phyloP scores from a whole-genome alignment of 2,113 vertebrate genomes.

The Erythrocebus patas region DNA sequence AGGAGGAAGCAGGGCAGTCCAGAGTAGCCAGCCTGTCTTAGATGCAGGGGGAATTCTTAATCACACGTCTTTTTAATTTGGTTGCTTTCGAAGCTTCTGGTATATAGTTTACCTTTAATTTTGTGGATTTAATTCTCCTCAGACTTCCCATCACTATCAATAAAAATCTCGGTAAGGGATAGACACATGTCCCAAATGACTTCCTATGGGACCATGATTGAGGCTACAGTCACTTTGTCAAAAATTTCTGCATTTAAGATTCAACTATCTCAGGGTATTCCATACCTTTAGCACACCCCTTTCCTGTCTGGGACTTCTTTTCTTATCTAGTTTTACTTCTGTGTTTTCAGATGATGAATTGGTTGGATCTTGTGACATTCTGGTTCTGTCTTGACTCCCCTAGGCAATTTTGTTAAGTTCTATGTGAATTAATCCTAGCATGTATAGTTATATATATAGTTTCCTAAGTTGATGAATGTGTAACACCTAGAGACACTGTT shows the following conservation, averaged over 20 bases:
- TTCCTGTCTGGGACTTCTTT: neutral
- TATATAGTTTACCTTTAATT: neutral
- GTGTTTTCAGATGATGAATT: neutral
- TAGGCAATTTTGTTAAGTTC: neutral
- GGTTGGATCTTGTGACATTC: neutral
- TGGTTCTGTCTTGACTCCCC: neutral
- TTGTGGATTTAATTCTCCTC: neutral
- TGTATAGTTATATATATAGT: neutral
- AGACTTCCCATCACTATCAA: neutral
- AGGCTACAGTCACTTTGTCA: neutral
- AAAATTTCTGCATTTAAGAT: neutral
- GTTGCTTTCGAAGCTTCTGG: neutral
- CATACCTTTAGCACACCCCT: neutral
- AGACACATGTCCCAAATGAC: neutral
- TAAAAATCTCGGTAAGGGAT: neutral
- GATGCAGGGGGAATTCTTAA: neutral
- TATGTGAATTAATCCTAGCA: neutral
- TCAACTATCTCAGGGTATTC: neutral
- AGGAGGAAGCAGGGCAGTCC: neutral
- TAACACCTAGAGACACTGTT: neutral
- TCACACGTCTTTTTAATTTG: neutral
- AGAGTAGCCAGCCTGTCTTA: neutral
- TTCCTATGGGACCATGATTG: neutral
- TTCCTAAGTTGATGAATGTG: neutral
- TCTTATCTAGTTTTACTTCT: neutral